Base-by-base conservation (phyloP, 2,797 vertebrate genomes). In the Yasuhikotakia modesta region DNA sequence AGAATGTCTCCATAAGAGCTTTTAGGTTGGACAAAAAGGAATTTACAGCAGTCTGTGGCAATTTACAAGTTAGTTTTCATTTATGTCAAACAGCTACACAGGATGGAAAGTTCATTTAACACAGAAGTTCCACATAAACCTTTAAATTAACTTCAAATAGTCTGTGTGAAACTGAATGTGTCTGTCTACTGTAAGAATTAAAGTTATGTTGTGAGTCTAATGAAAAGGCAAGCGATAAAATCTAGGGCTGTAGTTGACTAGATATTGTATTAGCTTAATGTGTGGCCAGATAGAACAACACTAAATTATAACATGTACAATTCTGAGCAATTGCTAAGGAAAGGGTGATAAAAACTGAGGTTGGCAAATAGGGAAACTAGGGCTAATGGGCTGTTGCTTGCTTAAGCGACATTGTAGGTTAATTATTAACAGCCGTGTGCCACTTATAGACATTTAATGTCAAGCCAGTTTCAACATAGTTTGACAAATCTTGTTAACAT, bases 91-190 rank as follows among this genome's bases (percentile, higher is more conserved):
- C 16, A 60, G 72, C 60, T 71, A 46, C 76, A 79, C 55, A 58
- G 43, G 39, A 60, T 48, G n/a, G 43, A 63, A 14, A 22, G n/a
- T 55, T 80, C 50, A 45, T 76, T 72, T 66, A 71, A 35, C 67
- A 67, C 6, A 2, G 30, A 72, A 73, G 10, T 68, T 81, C 73
- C 79, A 81, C 32, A 81, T 77, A 77, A 81, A 81, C 4, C 53
- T 39, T 39, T 16, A 70, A 70, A 71, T 67, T 4, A 45, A 55
- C 39, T 66, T 67, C 39, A 35, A 61, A 71, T 66, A 27, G 11
- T 27, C 30, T 32, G 13, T 22, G 63, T 69, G 70, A 63, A 81
- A 73, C 53, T 73, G 78, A 81, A 67, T 61, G 43, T 45, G 63
- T 61, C 16, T 39, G 53, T 69, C 46, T 73, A 21, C 66, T 32